phyloP scores from a whole-genome alignment of 2,888 invertebrate species.

The Abrostola triplasia region DNA sequence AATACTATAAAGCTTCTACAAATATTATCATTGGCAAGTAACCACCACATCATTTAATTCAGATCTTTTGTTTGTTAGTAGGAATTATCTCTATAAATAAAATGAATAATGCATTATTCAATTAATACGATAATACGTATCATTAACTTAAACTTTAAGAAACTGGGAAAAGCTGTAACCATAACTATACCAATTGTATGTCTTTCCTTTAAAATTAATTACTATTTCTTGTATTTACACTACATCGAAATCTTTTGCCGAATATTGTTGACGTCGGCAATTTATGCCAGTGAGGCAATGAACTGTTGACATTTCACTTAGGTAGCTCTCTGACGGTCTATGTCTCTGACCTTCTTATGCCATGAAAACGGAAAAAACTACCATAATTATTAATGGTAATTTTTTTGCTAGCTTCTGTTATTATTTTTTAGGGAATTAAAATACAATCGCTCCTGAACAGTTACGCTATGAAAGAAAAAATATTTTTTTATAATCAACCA shows the following conservation, averaged over 20 bases:
- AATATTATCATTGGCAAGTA: slow-evolving; percentile 17
- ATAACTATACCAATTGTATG: slow-evolving; percentile 22
- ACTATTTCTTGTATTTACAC: neutral
- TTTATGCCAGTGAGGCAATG: slow-evolving; percentile 19
- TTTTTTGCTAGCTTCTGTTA: too few species aligned
- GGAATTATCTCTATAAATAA: slow-evolving; percentile 30
- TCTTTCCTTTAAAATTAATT: slow-evolving; percentile 2
- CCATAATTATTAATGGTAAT: too few species aligned
- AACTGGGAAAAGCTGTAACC: neutral
- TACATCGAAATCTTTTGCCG: neutral
- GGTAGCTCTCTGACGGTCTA: neutral
- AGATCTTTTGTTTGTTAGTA: slow-evolving; percentile 21
- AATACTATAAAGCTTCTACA: slow-evolving; percentile 13
- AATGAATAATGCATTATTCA: slow-evolving; percentile 19
- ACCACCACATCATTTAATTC: slow-evolving; percentile 24
- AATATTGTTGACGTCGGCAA: slow-evolving; percentile 51
- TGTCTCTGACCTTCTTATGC: neutral
- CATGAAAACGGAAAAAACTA: too few species aligned
- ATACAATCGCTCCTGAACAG: too few species aligned
- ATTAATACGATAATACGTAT: neutral
- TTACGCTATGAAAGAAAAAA: too few species aligned
- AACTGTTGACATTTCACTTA: slow-evolving; percentile 41
- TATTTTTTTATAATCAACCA: too few species aligned
- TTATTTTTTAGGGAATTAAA: too few species aligned
- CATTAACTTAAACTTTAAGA: neutral